Base-by-base conservation (phyloP, 2,888 invertebrate species). In the Desoria tigrina region DNA sequence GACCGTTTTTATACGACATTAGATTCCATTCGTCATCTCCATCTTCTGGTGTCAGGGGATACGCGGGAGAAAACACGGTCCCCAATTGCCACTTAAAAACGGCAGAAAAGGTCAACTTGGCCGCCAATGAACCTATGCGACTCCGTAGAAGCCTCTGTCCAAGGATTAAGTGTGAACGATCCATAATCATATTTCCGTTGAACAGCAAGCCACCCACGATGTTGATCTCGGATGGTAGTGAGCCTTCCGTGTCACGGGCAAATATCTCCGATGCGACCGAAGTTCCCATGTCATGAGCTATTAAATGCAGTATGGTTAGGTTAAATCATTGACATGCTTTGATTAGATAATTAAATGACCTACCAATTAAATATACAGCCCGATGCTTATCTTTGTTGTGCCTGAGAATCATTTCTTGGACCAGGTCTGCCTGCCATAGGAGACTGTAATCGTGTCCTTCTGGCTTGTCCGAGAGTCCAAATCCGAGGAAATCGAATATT, bases 141-240 rank as follows among this genome's bases (percentile, higher is more conserved):
- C 61, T 67, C 28, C 67, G 60, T 37, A 72, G 67, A 2, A 69
- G 54, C 50, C 67, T 62, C 58, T 72, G 72, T 7, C 72, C 72
- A n/a, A 66, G 60, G 42, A 69, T 65, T 21, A 69, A 42, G 21
- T 50, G 62, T 18, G 72, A 66, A 24, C 50, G 42, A 14, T 49
- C 62, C 67, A 72, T 72, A 42, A 64, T 60, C 72, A 72, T 72
- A 42, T 69, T 72, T 42, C 72, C 72, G 61, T 72, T 72, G 66
- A 72, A 72, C 27, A 72, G 49, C 26, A 72, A 63, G 49, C 61
- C 65, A 32, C 72, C 72, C 39, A 57, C 58, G 50, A 71, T 32
- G 28, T 65, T 59, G 50, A 68, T 65, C 16, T 51, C 18, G 39
- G 63, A 37, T 18, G 55, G 53, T 37, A 71, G 62, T 26, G 55